Base-by-base conservation (phyloP, 2,888 invertebrate species). In the Mycogona germanica region DNA sequence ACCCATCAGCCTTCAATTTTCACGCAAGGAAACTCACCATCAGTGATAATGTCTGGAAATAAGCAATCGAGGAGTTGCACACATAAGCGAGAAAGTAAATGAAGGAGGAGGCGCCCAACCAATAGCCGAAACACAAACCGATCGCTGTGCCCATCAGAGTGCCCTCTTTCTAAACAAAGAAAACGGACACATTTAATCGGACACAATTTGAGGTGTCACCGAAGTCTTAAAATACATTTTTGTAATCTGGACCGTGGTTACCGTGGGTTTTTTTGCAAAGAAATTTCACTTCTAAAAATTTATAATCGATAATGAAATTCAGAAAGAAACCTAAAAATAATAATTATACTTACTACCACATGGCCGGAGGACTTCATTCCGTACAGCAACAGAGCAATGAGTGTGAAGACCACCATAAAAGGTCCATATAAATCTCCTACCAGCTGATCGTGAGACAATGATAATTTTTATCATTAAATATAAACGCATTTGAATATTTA, bases 141-240 rank as follows among this genome's bases (percentile, higher is more conserved):
- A 73, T 67, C 1, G 73, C 72, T 42, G 72, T 70, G 4, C 73
- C 73, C 67, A 73, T 74, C 58, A 73, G 60, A 12, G 73, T 73
- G 19, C 73, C 73, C 58, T 73, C 73, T 63, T 71, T 67, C 72
- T 72, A 28, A 12, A 52, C 26, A 48, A n/a, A 6, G n/a, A 14
- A 51, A 50, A 64, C 5, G 56, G 48, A 1, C n/a, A 57, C 3
- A 49, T 40, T 28, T 12, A 55, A 29, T 41, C 4, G 21, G 19
- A 49, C 25, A 26, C 29, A 40, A n/a, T 3, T 17, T 38, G 12
- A n/a, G n/a, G n/a, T n/a, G n/a, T n/a, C n/a, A 40, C 23, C 23
- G n/a, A 6, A 40, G 14, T 4, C 2, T 40, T 2, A 40, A 6
- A 40, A 2, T 14, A 42, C 14, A 42, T 6, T 42, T 42, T n/a